phyloP scores from a whole-genome alignment of 2,113 vertebrate genomes.

The Serilophus lunatus region DNA sequence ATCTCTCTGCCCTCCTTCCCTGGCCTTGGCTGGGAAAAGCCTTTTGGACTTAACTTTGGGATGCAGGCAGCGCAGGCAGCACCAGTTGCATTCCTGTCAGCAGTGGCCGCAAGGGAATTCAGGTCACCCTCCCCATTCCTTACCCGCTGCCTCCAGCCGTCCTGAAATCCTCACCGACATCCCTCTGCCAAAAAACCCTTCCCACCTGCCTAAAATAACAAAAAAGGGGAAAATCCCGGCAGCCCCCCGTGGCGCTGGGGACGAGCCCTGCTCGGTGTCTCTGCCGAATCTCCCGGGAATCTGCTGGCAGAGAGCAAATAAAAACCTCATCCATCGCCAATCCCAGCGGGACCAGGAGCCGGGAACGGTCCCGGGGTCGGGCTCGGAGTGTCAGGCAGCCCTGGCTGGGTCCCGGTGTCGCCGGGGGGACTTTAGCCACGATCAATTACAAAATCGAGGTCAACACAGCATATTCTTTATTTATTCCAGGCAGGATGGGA shows the following conservation, averaged over 20 bases:
- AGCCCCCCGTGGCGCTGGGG: background rate
- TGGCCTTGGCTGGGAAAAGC: background rate
- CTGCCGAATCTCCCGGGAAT: background rate
- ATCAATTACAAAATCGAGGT: background rate
- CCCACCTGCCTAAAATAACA: background rate
- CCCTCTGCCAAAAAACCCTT: background rate
- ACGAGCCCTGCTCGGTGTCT: background rate
- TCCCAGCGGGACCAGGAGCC: background rate
- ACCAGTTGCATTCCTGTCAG: background rate
- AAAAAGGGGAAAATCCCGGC: fast-evolving
- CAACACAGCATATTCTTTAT: background rate
- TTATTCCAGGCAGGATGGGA: background rate
- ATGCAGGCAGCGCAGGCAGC: background rate
- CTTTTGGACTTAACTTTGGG: background rate
- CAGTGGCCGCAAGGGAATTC: background rate
- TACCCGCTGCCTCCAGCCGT: background rate
- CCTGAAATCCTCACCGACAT: background rate
- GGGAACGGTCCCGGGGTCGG: background rate
- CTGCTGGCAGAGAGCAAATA: background rate
- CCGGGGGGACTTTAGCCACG: background rate
- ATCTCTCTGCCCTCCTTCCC: background rate
- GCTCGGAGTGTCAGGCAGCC: background rate
- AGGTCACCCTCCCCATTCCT: background rate
- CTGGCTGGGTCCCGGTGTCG: background rate
- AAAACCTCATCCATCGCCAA: background rate